Evolutionary conservation across 2,888 invertebrate species (phyloP).

Genomic region (Xestia xanthographa): DNA sequence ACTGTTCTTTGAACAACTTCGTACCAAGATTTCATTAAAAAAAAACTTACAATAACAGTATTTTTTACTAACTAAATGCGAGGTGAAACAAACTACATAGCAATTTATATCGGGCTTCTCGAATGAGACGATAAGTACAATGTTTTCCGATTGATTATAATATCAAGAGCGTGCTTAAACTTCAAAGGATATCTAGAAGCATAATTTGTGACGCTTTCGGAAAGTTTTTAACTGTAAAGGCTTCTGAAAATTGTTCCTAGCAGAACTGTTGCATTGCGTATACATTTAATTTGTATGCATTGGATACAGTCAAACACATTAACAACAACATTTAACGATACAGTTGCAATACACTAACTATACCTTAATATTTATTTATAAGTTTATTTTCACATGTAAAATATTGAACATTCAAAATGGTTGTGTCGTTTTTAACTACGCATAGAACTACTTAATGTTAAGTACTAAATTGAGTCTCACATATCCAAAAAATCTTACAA

Average conservation of each 20-base stretch:
- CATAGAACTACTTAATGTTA: constrained; percentile 39
- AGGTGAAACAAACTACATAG: not conserved
- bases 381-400: constrained; percentile 48
- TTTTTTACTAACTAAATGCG: constrained; percentile 10
- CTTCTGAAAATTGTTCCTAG: constrained; percentile 7
- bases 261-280: constrained; percentile 19
- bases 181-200: not conserved
- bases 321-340: constrained; percentile 67
- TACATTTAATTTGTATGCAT: constrained; percentile 42
- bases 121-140: constrained; percentile 37
- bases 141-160: constrained; percentile 35
- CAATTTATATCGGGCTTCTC: not conserved
- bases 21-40: constrained; percentile 10
- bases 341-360: constrained; percentile 43
- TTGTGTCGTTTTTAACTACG: constrained; percentile 36
- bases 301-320: constrained; percentile 59
- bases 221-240: not conserved
- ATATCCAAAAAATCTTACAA: not conserved
- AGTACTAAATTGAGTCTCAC: constrained; percentile 44
- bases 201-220: not conserved
- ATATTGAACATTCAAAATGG: constrained; percentile 51
- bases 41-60: not conserved
- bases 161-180: not conserved
- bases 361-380: constrained; percentile 45
- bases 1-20: constrained; percentile 21